These are phyloP conservation scores for Panthera uncia DNA, from an alignment of 2,113 vertebrate genomes.

Conservation along the genomic window DNA sequence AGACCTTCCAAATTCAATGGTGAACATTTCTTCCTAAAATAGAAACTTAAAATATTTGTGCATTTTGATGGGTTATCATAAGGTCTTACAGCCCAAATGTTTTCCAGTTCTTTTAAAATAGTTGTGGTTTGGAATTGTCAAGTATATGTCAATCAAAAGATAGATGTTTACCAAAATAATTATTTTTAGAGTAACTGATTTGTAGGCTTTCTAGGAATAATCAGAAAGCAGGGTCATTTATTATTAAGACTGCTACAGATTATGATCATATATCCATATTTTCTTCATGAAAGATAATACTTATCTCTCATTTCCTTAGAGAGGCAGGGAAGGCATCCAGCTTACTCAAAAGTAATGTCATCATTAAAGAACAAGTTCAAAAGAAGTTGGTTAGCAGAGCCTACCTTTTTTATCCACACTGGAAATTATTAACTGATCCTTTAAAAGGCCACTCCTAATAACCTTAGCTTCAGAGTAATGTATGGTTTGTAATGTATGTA, in stretches of 20 bases:
- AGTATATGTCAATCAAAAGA: neutral
- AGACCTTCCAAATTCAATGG: neutral
- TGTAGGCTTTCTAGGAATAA: neutral
- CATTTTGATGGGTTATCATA: neutral
- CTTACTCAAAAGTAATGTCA: neutral
- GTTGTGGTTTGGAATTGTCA: neutral
- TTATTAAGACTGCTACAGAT: neutral
- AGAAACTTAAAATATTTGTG: neutral
- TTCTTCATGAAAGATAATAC: neutral
- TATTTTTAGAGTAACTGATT: conserved; percentile 33
- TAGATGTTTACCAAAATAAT: conserved; percentile 35
- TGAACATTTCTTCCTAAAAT: neutral
- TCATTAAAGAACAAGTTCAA: neutral
- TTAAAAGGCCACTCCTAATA: neutral
- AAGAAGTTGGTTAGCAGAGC: neutral
- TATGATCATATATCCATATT: neutral
- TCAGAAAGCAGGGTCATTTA: neutral
- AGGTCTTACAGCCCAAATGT: neutral
- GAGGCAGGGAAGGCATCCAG: neutral
- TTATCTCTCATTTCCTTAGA: neutral
- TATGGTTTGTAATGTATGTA: too few species aligned
- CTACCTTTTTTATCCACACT: neutral
- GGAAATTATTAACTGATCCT: neutral
- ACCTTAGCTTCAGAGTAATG: neutral
- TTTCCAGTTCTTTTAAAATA: conserved; percentile 37